These are phyloP conservation scores for Plebejus melissa DNA, from an alignment of 2,888 invertebrate genomes.

Conservation along the genomic window DNA sequence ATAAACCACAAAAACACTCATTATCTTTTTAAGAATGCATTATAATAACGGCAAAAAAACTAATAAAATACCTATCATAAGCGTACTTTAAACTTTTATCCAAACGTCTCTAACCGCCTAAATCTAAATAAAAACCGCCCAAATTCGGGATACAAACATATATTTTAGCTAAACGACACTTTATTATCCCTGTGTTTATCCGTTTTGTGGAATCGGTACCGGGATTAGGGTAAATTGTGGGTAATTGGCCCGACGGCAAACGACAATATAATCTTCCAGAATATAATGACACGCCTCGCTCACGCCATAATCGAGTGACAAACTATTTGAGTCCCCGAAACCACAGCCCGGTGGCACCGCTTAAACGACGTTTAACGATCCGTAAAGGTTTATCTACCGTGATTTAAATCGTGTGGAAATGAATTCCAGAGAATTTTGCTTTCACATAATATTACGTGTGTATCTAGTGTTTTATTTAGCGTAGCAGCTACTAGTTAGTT, in stretches of 20 bases:
- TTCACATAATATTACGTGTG: neutral
- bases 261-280: slow-evolving; percentile 70
- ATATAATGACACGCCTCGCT: slow-evolving; percentile 64
- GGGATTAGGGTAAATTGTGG: slow-evolving; percentile 57
- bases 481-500: too few species aligned
- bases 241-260: slow-evolving; percentile 50
- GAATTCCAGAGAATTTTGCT: neutral
- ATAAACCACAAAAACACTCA: neutral
- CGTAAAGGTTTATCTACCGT: neutral
- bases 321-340: slow-evolving; percentile 59
- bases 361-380: slow-evolving; percentile 33
- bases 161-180: slow-evolving; percentile 77
- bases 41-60: slow-evolving; percentile 6
- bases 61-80: slow-evolving; percentile 32
- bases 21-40: slow-evolving; percentile 25
- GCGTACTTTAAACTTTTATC: slow-evolving; percentile 34
- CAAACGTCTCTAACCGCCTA: slow-evolving; percentile 6
- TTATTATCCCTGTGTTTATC: slow-evolving; percentile 70
- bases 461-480: too few species aligned
- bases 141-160: slow-evolving; percentile 46
- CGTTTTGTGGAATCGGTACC: slow-evolving; percentile 62
- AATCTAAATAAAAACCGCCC: slow-evolving; percentile 12
- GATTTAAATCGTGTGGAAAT: neutral
- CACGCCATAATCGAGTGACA: slow-evolving; percentile 73
- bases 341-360: slow-evolving; percentile 35